Conservation (phyloP, 1,140 invertebrate genomes). For the Melipona quadrifasciata region DNA sequence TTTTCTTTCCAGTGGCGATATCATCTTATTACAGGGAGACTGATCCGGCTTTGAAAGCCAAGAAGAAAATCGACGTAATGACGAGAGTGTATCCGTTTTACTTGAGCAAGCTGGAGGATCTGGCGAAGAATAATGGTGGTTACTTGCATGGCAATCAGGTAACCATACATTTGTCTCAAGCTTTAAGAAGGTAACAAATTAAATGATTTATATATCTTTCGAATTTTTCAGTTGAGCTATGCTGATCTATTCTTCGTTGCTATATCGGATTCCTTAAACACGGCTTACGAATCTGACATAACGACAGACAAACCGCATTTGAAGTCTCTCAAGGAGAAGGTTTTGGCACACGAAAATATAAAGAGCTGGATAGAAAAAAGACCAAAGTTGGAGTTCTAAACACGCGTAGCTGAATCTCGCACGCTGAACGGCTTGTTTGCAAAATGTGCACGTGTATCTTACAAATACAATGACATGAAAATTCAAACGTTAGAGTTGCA, state of each 20-base stretch:
- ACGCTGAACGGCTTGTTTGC: too few species aligned
- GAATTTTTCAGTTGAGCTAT: slow-evolving; percentile 74
- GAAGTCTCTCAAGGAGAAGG: slow-evolving; percentile 73
- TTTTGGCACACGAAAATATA: slow-evolving; percentile 72
- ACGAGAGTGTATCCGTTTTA: slow-evolving; percentile 71
- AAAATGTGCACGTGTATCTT: too few species aligned
- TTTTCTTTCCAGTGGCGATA: slow-evolving; percentile 42
- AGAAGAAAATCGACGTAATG: slow-evolving; percentile 67
- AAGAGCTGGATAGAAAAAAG: slow-evolving; percentile 79
- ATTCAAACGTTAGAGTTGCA: background rate
- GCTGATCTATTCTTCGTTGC: slow-evolving; percentile 76
- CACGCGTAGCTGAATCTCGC: background rate
- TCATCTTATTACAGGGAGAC: slow-evolving; percentile 64
- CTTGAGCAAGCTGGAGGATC: slow-evolving; percentile 79
- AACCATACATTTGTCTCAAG: slow-evolving; percentile 1
- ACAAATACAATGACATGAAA: background rate
- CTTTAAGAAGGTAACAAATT: background rate
- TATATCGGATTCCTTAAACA: slow-evolving; percentile 68
- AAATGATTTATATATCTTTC: background rate
- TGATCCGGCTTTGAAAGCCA: slow-evolving; percentile 63
- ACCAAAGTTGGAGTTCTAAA: slow-evolving; percentile 61
- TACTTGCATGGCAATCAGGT: slow-evolving; percentile 81
- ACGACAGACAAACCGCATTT: slow-evolving; percentile 72
- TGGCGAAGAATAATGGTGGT: slow-evolving; percentile 79
- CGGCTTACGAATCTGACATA: slow-evolving; percentile 65